Conservation (phyloP, 2,797 vertebrate genomes). For the Euthynnus affinis region DNA sequence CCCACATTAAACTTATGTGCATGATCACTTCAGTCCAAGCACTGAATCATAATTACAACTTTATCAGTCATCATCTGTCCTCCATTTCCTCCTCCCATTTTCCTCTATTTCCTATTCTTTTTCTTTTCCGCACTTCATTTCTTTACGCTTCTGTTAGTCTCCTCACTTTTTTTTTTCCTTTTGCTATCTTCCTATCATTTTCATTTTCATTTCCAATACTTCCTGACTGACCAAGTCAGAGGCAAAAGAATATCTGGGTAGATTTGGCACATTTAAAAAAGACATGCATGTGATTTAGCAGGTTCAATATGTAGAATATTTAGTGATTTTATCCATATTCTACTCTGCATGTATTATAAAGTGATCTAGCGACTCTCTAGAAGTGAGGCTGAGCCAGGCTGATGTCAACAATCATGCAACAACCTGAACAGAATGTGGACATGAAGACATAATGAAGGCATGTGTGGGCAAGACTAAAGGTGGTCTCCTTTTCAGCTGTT, state of each 20-base stretch:
- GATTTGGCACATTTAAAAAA: background rate
- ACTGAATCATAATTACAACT: slow-evolving; percentile 25
- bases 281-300: background rate
- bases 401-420: background rate
- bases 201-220: slow-evolving; percentile 11
- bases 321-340: background rate
- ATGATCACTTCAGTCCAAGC: slow-evolving; percentile 17
- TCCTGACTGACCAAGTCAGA: background rate
- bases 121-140: slow-evolving; percentile 4
- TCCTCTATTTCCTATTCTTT: background rate
- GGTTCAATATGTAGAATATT: background rate
- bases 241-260: background rate
- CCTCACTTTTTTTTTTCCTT: background rate
- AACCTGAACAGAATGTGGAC: no score
- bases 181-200: slow-evolving; percentile 8
- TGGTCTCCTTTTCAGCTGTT: background rate
- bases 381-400: no score
- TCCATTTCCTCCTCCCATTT: background rate
- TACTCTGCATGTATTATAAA: background rate
- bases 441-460: no score
- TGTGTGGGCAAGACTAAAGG: slow-evolving; percentile 5
- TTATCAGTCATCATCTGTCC: slow-evolving; percentile 6
- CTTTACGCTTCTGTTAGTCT: background rate
- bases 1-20: background rate
- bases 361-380: no score